Evolutionary conservation across 2,113 vertebrate genomes (phyloP), one percentile per base, ranked within the genome.

Genomic region (Thunnus thynnus): DNA sequence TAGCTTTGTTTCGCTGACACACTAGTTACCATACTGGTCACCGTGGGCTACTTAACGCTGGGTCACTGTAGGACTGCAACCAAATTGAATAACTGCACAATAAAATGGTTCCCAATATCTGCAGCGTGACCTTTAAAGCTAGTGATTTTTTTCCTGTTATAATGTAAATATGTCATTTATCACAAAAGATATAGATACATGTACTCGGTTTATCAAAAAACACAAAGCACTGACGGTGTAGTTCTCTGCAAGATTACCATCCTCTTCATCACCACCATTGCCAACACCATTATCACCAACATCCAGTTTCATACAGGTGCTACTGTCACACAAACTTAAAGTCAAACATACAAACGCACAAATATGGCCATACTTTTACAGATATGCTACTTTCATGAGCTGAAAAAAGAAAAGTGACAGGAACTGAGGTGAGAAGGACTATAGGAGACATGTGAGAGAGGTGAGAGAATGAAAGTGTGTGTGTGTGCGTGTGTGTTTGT

Each of bases 1-100:
- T 86, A 80, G 90, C 92, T 94, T 94, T 92, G 93, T 92, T 93
- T 91, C 60, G 69, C 90, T 90, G 92, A 91, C 91, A 93, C 79
- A 30, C 91, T 86, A 73, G 86, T 93, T 89, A 90, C 91, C 62
- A 84, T 80, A 83, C 20, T 32, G 68, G 88, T 89, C 85, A 87
- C 86, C 70, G 48, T 11, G 80, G 86, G 86, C 90, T 91, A 91
- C 88, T 85, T 86, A 91, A 66, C 20, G 44, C 75, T 32, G 62
- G 72, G 77, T 87, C 86, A 84, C 86, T 62, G 72, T 47, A 73
- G 72, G 72, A 78, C 73, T 50, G 32, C 25, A 82, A 76, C 69
- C 69, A 70, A 83, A 86, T 5, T 71, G 32, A 83, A 86, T 72
- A 76, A 88, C 8, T 50, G 70, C 50, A 62, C 20, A 50, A 16